Conservation (phyloP, 2,797 vertebrate species). For the Arrhamphus sclerolepis region DNA sequence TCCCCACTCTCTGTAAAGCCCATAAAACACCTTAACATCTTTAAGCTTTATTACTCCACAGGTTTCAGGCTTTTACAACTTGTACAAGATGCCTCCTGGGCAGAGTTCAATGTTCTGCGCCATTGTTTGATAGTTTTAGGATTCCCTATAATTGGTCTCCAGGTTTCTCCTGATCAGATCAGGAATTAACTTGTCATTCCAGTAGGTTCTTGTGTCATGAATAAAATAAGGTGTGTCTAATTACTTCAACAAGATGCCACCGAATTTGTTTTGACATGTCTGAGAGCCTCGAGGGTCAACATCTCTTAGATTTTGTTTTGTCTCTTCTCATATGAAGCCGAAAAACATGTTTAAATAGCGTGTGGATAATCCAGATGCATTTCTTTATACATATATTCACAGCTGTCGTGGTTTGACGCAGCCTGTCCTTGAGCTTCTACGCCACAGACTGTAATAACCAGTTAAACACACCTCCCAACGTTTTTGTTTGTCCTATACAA, state of each 20-base stretch:
- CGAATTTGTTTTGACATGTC: conserved; percentile 9
- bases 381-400: conserved; percentile 32
- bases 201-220: conserved; percentile 2
- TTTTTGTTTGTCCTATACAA: conserved; percentile 47
- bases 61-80: too few relatives aligned
- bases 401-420: conserved; percentile 45
- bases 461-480: conserved; percentile 31
- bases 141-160: conserved; percentile 1
- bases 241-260: background rate
- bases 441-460: conserved; percentile 26
- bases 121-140: conserved; percentile 11
- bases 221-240: conserved; percentile 7
- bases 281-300: conserved; percentile 4
- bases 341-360: background rate
- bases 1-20: background rate
- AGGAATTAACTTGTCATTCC: conserved; percentile 16
- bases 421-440: conserved; percentile 18
- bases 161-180: conserved; percentile 10
- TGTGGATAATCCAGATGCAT: conserved; percentile 23
- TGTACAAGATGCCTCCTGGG: background rate
- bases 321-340: conserved; percentile 12
- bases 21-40: background rate
- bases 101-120: background rate
- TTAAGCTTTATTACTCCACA: background rate
- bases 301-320: conserved; percentile 11